Base-by-base conservation (phyloP, 64 coral and sea anemone genomes). In the Orbicella faveolata region DNA sequence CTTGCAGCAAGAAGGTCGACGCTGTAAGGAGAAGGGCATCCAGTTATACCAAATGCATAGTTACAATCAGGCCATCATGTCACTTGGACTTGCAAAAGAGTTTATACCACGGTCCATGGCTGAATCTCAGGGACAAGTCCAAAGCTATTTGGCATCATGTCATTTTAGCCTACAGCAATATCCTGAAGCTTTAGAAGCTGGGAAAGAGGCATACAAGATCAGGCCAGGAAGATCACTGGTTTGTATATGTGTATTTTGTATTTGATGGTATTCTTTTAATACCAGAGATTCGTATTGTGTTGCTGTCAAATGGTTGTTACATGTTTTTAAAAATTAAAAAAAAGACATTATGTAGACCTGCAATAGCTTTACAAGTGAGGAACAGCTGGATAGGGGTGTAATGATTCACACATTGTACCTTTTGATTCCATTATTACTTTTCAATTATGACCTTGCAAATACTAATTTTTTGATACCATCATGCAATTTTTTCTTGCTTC, bases 81-180 rank as follows among this genome's bases (percentile, higher is more conserved):
- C 82, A 6, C 44, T 85, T 85, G 82, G 82, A 85, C 82, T 85
- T 30, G 82, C 82, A 85, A 85, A 73, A 23, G 82, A 85, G 82
- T 85, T 85, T 68, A 18, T 65, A 6, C 65, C 82, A 33, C 61
- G 4, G 16, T 85, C 36, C 5, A 85, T 85, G 82, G 33, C 8
- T 30, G 66, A 85, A 21, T 21, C 39, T 51, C 82, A 72, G 51
- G 82, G 35, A 26, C 82, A 85, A 73, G 25, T 85, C 53, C 82
- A 72, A 8, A 85, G 82, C 64, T 85, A 85, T 39, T 53, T 85
- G 36, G 82, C 82, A 70, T 85, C 82, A 0, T 85, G 82, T 73
- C 41, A 85, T 73, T 85, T 85, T 85, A 33, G 65, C 16, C 13
- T 85, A 39, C 10, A 44, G 41, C 63, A 85, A 14, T 85, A 85